Percentiles rank a stretch among this genome's conserved stretches.
These are phyloP conservation scores for Mustelus asterias DNA, from an alignment of 2,113 vertebrate species.

Conservation along the genomic window DNA sequence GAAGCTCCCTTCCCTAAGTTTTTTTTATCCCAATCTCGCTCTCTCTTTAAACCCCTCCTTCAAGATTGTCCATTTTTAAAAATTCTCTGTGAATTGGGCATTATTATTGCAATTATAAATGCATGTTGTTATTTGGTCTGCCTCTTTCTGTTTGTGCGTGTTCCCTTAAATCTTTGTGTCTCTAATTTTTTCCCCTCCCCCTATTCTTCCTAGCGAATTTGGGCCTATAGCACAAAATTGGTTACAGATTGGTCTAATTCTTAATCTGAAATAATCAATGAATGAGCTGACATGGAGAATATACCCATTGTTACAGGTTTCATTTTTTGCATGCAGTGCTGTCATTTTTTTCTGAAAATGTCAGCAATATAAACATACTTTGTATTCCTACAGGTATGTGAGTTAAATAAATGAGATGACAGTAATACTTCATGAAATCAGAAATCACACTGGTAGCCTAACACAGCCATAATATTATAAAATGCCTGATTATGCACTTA, in stretches of 20 bases:
- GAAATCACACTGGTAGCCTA: not conserved
- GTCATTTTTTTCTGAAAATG: not conserved
- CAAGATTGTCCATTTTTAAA: not conserved
- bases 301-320: not conserved
- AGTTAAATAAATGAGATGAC: not conserved
- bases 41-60: no score
- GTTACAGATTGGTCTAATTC: not conserved
- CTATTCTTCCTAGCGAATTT: not conserved
- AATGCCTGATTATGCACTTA: not conserved
- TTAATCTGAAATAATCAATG: not conserved
- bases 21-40: not conserved
- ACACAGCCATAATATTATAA: not conserved
- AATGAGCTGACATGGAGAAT: not conserved
- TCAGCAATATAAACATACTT: not conserved
- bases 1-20: not conserved
- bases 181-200: not conserved
- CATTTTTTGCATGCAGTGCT: not conserved
- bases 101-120: not conserved
- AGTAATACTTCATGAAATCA: not conserved
- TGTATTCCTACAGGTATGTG: not conserved
- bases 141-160: not conserved
- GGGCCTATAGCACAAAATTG: not conserved
- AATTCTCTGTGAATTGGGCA: not conserved
- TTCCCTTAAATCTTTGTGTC: not conserved
- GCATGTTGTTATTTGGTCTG: not conserved